Evolutionary conservation across 2,113 vertebrate genomes (phyloP), one percentile per base, ranked within the genome.

Genomic region (Candoia aspera): DNA sequence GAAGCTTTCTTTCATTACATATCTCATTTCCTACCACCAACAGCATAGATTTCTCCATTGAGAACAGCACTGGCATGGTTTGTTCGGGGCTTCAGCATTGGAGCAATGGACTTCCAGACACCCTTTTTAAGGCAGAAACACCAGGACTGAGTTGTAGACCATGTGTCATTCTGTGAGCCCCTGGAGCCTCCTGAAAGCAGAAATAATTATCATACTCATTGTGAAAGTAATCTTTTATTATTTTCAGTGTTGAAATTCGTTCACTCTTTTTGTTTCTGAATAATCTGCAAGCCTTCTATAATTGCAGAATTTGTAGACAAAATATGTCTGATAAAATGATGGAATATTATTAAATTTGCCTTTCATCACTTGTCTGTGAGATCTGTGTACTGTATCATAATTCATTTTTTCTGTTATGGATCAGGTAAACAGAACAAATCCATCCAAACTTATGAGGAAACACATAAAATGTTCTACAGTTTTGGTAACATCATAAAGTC

Each of bases 111-210:
- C 64, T 97, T 97, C 99, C 99, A 99, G 83, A 94, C 29, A 0
- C 98, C 98, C 0, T 99, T 98, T 95, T 96, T 98, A 93, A 97
- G 98, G 4, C 97, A 98, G 97, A 99, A 99, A 95, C 98, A 97
- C 99, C 99, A 99, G 91, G 98, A 98, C 96, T 99, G 98, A 1
- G 98, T 99, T 2, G 99, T 99, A 0, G 99, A 99, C 99, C 99
- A 99, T 0, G 98, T 98, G 95, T 99, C 98, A 0, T 98, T 98
- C 93, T 97, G 98, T 5, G 98, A 98, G 13, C 99, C 99, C 37
- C 99, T 96, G 0, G 99, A 99, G 73, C 99, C 99, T 0, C 99
- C 99, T 99, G 94, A 6, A 11, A 17, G 92, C 10, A 93, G 54
- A 92, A 68, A 8, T 0, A 58, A 19, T 58, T 68, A 91, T 91